Conservation (phyloP, 64 coral and sea anemone species). For the Acropora yongei region DNA sequence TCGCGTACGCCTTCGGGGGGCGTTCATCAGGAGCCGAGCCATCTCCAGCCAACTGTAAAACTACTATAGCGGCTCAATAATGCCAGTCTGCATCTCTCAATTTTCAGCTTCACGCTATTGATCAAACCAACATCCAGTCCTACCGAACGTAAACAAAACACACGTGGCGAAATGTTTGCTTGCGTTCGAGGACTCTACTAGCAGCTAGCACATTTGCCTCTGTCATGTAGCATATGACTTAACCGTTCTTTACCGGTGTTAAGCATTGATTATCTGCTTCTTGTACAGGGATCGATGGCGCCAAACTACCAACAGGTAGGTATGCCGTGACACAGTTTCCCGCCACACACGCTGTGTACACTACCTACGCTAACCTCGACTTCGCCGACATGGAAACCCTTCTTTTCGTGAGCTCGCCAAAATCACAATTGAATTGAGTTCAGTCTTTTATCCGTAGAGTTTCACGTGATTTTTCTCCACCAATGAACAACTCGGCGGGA, state of each 20-base stretch:
- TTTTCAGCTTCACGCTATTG: background rate
- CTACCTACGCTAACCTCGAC: slow-evolving; percentile 33
- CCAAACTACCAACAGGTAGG: background rate
- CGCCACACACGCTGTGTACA: slow-evolving; percentile 31
- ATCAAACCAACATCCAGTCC: slow-evolving; percentile 2
- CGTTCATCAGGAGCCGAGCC: background rate
- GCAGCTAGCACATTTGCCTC: slow-evolving; percentile 4
- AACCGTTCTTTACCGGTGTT: slow-evolving; percentile 29
- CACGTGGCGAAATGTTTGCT: slow-evolving; percentile 39
- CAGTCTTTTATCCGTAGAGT: background rate
- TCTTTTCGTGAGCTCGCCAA: slow-evolving; percentile 24
- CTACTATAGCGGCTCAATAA: background rate
- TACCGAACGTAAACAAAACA: slow-evolving; percentile 52
- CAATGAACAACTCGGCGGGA: slow-evolving; percentile 47
- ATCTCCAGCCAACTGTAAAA: background rate
- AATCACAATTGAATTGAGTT: slow-evolving; percentile 29
- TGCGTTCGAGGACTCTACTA: background rate
- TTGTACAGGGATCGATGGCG: slow-evolving; percentile 1
- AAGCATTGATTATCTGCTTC: background rate
- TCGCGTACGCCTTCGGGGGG: background rate
- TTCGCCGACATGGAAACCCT: slow-evolving; percentile 41
- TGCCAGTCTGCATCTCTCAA: background rate
- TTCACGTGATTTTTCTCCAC: slow-evolving; percentile 17
- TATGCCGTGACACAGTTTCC: slow-evolving; percentile 41
- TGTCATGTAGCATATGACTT: background rate